Base-by-base conservation (phyloP, 2,888 invertebrate genomes). In the Trissolcus japonicus region DNA sequence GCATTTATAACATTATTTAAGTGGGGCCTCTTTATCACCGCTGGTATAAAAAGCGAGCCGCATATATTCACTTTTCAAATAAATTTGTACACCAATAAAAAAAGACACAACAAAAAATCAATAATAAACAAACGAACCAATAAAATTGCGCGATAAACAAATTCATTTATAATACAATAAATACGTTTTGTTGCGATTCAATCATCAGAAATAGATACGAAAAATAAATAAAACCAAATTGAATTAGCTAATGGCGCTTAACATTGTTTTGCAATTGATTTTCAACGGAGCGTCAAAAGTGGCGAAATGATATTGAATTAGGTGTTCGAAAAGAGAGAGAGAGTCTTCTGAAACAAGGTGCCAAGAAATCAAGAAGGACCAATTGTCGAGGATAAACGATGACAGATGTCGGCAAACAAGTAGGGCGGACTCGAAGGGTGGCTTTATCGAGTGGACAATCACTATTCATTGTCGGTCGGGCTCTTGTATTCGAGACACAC, bases 401-500 rank as follows among this genome's bases (percentile, higher is more conserved):
- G 87, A 88, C 88, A 88, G 88, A 88, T 88, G 88, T 88, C 82
- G 82, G 85, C 86, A 87, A 88, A 88, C 86, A 87, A 85, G 86
- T 81, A 85, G 86, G 86, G 84, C 83, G 83, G 83, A 82, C 57
- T 48, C 54, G 68, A 48, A 67, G 78, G 78, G 78, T 78, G 78
- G 78, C 71, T 85, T 84, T 86, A 86, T 86, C 84, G 84, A 87
- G 86, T 87, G 87, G 86, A 86, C 86, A 87, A 86, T 86, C 82
- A 83, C 83, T 81, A 84, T 85, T 84, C 82, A 82, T 78, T 75
- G 78, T 67, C 62, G 74, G 78, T 74, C 66, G 69, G 81, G 80
- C 83, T 84, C 81, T 83, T 83, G 78, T 81, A 80, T 82, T 75
- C 67, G 75, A 69, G 77, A 79, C 75, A 76, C 78, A 76, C 60